phyloP scores from a whole-genome alignment of 2,888 invertebrate genomes.

The Autographa pulchrina region DNA sequence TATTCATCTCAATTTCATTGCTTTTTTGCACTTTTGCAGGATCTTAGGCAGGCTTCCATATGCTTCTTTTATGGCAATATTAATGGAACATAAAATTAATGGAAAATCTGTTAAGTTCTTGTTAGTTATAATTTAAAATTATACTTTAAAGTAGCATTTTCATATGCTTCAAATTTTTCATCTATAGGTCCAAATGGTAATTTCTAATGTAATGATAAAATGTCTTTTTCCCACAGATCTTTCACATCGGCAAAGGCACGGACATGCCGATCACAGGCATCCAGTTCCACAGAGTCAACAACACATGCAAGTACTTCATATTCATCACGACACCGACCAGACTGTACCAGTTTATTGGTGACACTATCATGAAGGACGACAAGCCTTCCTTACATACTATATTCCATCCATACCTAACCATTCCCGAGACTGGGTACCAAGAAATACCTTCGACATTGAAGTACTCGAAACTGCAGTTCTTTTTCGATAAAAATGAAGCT shows the following conservation, averaged over 20 bases:
- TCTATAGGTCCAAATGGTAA: no score
- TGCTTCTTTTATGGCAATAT: no score
- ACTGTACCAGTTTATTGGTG: constrained; percentile 96
- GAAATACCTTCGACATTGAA: constrained; percentile 92
- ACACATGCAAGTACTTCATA: constrained; percentile 93
- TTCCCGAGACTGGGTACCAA: constrained; percentile 92
- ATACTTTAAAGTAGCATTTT: no score
- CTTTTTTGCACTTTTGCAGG: background rate
- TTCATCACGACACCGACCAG: constrained; percentile 95
- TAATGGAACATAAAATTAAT: no score
- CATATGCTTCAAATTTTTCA: no score
- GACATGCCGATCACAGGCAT: constrained; percentile 96
- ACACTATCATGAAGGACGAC: constrained; percentile 92
- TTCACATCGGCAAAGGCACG: constrained; percentile 95
- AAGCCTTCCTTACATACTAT: constrained; percentile 94
- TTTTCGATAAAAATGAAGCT: constrained; percentile 90
- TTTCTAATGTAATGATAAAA: background rate
- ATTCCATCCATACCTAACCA: constrained; percentile 93
- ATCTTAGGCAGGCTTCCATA: background rate
- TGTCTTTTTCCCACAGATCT: constrained; percentile 90
- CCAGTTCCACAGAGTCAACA: constrained; percentile 93
- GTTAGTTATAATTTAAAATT: no score
- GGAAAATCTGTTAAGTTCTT: background rate
- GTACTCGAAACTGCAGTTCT: constrained; percentile 95
- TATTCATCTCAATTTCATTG: background rate